Percentiles rank a stretch among this genome's conserved stretches.
Conservation (phyloP, 2,113 vertebrate species). For the Notarius lentiginosus region DNA sequence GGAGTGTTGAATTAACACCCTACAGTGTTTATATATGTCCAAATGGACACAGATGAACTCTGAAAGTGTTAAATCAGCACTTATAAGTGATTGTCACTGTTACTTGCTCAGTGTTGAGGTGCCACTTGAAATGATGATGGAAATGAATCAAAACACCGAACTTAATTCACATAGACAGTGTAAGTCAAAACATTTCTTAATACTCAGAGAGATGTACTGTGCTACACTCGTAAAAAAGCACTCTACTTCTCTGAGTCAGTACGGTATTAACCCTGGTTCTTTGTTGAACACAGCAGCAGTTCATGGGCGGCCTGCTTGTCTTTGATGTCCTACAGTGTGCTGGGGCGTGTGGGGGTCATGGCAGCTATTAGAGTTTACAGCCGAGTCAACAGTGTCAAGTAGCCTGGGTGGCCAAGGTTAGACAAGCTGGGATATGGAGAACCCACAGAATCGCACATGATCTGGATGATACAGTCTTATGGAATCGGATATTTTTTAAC, state of each 20-base stretch:
- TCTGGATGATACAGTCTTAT: not conserved
- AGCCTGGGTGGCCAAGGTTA: conserved; percentile 60
- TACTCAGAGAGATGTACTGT: conserved; percentile 54
- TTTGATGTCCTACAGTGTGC: conserved; percentile 39
- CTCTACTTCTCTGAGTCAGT: conserved; percentile 43
- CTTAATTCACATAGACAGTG: not conserved
- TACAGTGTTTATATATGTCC: no score
- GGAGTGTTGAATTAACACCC: no score
- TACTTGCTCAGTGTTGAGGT: not conserved
- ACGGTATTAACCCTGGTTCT: not conserved
- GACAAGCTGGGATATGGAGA: conserved; percentile 9
- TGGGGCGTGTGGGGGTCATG: conserved; percentile 62
- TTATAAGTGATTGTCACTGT: not conserved
- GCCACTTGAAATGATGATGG: not conserved
- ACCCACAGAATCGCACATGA: conserved; percentile 13
- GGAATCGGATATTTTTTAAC: not conserved
- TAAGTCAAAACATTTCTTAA: not conserved
- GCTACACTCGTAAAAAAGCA: conserved; percentile 67
- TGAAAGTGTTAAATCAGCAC: no score
- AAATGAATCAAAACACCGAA: not conserved
- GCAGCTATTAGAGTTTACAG: conserved; percentile 70
- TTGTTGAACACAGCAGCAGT: conserved; percentile 24
- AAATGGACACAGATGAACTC: no score
- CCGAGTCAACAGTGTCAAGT: conserved; percentile 69
- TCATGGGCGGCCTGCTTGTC: conserved; percentile 10